phyloP scores from a whole-genome alignment of 2,797 vertebrate genomes.

The Falco peregrinus region DNA sequence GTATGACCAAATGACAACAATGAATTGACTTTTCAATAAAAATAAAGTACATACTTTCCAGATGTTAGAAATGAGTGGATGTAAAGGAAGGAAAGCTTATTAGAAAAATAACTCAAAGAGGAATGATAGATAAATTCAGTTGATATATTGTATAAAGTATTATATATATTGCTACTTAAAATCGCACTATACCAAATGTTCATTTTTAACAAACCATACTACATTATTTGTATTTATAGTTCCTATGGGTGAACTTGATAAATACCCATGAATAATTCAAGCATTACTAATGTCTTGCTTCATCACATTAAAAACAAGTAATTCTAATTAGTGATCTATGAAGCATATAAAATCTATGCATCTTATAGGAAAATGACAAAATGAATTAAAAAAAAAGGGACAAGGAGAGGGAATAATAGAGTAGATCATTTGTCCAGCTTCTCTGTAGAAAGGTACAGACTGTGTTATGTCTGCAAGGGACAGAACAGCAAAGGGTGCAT shows the following conservation, averaged over 20 bases:
- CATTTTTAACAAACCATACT: background rate
- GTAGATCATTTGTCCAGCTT: background rate
- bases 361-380: background rate
- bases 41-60: background rate
- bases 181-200: background rate
- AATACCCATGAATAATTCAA: background rate
- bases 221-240: background rate
- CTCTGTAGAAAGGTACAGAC: background rate
- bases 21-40: background rate
- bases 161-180: background rate
- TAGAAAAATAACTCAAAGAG: background rate
- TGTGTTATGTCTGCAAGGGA: background rate
- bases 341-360: background rate
- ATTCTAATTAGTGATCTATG: background rate
- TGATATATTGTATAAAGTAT: background rate
- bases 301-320: background rate
- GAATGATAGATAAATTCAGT: background rate
- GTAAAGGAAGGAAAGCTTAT: background rate
- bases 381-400: background rate
- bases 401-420: background rate
- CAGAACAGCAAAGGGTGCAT: background rate
- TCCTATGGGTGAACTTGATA: background rate
- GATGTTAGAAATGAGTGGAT: background rate
- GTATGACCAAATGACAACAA: slow-evolving; percentile 24
- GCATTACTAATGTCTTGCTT: background rate